These are phyloP conservation scores for Passerina amoena DNA, from an alignment of 2,113 vertebrate species.

Conservation along the genomic window DNA sequence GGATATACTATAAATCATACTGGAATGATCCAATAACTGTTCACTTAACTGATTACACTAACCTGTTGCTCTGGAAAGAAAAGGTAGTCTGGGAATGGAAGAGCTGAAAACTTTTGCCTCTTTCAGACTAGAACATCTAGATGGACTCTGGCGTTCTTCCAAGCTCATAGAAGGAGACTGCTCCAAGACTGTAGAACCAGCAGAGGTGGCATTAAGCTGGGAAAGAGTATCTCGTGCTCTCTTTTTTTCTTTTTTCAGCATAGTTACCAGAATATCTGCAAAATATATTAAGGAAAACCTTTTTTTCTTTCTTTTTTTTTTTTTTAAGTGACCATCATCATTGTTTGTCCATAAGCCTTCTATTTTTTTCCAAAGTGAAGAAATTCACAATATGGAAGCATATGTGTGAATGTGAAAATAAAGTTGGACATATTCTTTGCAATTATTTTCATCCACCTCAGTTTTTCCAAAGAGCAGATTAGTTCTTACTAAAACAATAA, in stretches of 20 bases:
- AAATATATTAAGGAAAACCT: slow-evolving; percentile 60
- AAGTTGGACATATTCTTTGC: not conserved
- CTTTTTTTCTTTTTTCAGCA: slow-evolving; percentile 90
- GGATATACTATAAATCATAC: not conserved
- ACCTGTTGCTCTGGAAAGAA: slow-evolving; percentile 67
- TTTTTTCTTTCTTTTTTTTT: not conserved
- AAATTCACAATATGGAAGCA: not conserved
- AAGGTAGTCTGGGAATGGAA: not conserved
- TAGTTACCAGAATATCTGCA: slow-evolving; percentile 87
- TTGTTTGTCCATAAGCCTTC: not conserved
- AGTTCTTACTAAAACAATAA: not conserved
- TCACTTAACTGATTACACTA: not conserved
- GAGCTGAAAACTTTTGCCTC: not conserved
- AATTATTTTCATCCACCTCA: not conserved
- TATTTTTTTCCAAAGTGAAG: not conserved
- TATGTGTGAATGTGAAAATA: not conserved
- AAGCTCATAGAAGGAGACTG: not conserved
- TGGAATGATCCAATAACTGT: not conserved
- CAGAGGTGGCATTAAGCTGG: slow-evolving; percentile 30
- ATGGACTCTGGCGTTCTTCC: not conserved
- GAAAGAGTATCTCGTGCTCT: slow-evolving; percentile 72
- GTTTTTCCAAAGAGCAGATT: not conserved
- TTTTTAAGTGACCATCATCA: not conserved
- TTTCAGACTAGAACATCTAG: not conserved
- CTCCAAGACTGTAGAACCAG: not conserved